Conservation (phyloP, 2,888 invertebrate genomes). For the Idaea biselata region DNA sequence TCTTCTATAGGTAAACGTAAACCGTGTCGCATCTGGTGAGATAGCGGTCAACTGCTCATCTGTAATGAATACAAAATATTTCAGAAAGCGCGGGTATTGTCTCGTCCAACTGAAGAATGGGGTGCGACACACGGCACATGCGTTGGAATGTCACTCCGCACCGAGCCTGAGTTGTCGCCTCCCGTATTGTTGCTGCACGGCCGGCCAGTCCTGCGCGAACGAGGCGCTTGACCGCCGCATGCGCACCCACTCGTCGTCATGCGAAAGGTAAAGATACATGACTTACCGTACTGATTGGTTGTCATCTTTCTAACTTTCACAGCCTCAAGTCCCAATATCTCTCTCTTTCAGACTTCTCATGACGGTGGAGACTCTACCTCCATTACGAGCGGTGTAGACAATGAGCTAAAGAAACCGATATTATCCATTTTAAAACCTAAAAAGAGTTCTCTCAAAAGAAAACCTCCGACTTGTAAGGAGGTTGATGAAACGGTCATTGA, state of each 20-base stretch:
- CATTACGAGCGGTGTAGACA: slow-evolving; percentile 67
- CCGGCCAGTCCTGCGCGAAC: slow-evolving; percentile 79
- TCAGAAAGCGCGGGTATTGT: slow-evolving; percentile 82
- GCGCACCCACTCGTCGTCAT: slow-evolving; percentile 67
- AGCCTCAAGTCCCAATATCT: slow-evolving; percentile 4
- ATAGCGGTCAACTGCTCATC: no score
- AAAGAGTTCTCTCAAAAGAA: slow-evolving; percentile 65
- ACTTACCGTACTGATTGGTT: neutral
- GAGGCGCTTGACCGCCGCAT: slow-evolving; percentile 74
- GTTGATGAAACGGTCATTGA: slow-evolving; percentile 68
- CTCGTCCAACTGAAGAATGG: slow-evolving; percentile 87
- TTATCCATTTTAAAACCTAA: slow-evolving; percentile 71
- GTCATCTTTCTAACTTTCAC: neutral
- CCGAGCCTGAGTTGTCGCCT: slow-evolving; percentile 67
- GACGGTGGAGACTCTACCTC: slow-evolving; percentile 66
- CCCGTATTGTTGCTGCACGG: slow-evolving; percentile 76
- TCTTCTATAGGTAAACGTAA: no score
- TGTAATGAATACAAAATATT: slow-evolving; percentile 12
- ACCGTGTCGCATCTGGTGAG: no score
- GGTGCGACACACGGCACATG: slow-evolving; percentile 81
- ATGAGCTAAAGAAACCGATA: slow-evolving; percentile 63
- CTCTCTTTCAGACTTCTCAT: slow-evolving; percentile 64
- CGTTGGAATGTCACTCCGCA: slow-evolving; percentile 82
- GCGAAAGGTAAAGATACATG: slow-evolving; percentile 55
- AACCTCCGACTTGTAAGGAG: slow-evolving; percentile 60